Conservation (phyloP, 2,797 vertebrate species). For the Clarias laeviceps region DNA sequence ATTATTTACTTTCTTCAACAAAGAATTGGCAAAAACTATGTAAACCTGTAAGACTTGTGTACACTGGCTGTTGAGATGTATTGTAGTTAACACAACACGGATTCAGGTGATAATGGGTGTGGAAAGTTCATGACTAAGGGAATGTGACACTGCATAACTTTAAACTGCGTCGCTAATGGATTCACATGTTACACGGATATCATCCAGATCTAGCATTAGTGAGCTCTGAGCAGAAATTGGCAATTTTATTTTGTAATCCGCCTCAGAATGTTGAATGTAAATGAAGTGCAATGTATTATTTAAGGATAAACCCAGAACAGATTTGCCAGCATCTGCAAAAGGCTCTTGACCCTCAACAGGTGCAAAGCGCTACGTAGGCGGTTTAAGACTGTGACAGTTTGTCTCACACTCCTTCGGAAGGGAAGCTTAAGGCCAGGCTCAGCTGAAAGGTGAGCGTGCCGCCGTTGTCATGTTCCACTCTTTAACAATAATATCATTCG, state of each 20-base stretch:
- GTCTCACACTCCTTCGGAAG: background rate
- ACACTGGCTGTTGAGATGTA: background rate
- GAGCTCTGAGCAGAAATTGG: no score
- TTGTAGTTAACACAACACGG: background rate
- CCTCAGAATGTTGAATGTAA: background rate
- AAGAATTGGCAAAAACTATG: background rate
- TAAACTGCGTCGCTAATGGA: background rate
- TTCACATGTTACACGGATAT: background rate
- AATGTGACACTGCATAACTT: background rate
- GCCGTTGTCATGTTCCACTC: conserved; percentile 27
- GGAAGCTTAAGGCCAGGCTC: conserved; percentile 14
- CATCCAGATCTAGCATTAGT: background rate
- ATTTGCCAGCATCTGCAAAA: background rate
- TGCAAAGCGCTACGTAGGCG: conserved; percentile 13
- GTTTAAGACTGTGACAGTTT: conserved; percentile 28
- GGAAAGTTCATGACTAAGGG: background rate
- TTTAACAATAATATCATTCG: conserved; percentile 27
- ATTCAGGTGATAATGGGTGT: background rate
- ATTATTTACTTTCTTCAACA: background rate
- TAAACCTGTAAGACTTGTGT: no score
- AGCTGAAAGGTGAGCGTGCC: conserved; percentile 14
- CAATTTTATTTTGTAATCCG: background rate
- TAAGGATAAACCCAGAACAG: background rate
- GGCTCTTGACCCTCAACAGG: conserved; percentile 25
- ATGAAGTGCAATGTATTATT: background rate